Evolutionary conservation across 2,113 vertebrate genomes (phyloP), one percentile per base, ranked within the genome.

Genomic region (Brachypteracias leptosomus): DNA sequence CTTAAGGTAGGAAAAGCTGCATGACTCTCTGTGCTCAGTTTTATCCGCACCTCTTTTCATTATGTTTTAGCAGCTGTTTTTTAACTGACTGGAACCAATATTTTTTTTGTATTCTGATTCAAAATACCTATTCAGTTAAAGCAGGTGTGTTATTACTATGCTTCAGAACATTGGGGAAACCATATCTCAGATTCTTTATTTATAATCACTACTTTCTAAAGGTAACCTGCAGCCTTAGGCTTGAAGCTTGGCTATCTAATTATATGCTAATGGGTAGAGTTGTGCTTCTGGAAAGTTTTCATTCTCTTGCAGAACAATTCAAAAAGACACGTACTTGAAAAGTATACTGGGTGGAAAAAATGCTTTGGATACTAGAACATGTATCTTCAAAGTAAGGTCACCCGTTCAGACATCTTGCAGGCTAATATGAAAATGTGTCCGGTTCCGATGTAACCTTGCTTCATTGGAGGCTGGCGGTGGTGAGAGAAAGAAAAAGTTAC

Each of bases 401-500:
- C 21, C 35, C 33, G 62, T 77, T 94, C 84, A 68, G 17, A 38
- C 33, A 38, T n/a, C 63, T 80, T 66, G 29, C 46, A 90, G 44
- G 31, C 47, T 78, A 29, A 59, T n/a, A n/a, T 3, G 58, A 81
- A 85, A 86, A 70, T 6, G 3, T 20, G 52, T 77, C 49, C 57
- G 90, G 35, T 35, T 82, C 33, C 52, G 66, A 35, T 36, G n/a
- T 84, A 90, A 86, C 65, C 76, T 94, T 90, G 52, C 61, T 49
- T 88, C 61, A 28, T 4, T 72, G n/a, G 25, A 54, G 16, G 8
- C 19, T 90, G 62, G 46, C 14, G 11, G 16, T 57, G 33, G 16
- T 46, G n/a, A 72, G 61, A 84, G 59, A 85, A 81, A 91, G 77
- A 78, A 93, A 86, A 91, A 89, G 80, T 95, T 95, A 38, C 65